Percentiles rank a stretch among this genome's conserved stretches.
Conservation (phyloP, 2,113 vertebrate species). For the Scartelaos histophorus region DNA sequence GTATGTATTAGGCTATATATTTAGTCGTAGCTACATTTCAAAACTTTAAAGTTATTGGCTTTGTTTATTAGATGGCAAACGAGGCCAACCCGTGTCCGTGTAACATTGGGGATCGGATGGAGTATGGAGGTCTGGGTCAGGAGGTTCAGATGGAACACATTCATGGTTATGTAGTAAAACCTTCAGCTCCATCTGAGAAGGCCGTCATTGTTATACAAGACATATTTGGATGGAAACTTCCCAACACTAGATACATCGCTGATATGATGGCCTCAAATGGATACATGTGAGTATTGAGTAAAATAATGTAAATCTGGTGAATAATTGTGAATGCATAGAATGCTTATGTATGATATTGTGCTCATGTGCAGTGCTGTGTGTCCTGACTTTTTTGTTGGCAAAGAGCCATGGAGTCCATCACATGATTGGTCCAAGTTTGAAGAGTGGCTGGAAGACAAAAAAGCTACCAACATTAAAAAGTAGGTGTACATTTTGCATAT, state of each 20-base stretch:
- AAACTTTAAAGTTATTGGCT: not conserved
- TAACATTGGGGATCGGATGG: conserved; percentile 81
- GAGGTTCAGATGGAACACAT: conserved; percentile 87
- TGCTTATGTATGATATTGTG: not conserved
- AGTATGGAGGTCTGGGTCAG: conserved; percentile 81
- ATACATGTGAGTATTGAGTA: conserved; percentile 79
- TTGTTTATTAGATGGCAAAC: conserved; percentile 81
- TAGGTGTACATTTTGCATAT: conserved; percentile 51
- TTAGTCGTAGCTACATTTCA: not conserved
- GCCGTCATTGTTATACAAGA: conserved; percentile 91
- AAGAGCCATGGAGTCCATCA: conserved; percentile 82
- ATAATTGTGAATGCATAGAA: too few species aligned
- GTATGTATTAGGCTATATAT: not conserved
- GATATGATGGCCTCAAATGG: conserved; percentile 88
- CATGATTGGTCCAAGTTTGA: conserved; percentile 82
- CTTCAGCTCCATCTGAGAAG: conserved; percentile 75
- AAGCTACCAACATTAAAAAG: conserved; percentile 83
- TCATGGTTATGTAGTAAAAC: conserved; percentile 83
- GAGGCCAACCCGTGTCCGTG: conserved; percentile 85
- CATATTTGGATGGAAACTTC: conserved; percentile 87
- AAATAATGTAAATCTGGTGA: not conserved
- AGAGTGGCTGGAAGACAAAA: conserved; percentile 83
- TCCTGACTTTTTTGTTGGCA: conserved; percentile 89
- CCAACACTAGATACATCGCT: conserved; percentile 90
- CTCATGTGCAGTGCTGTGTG: conserved; percentile 76